Conservation (phyloP, 2,888 invertebrate species). For the Harpagoxenus sublaevis region DNA sequence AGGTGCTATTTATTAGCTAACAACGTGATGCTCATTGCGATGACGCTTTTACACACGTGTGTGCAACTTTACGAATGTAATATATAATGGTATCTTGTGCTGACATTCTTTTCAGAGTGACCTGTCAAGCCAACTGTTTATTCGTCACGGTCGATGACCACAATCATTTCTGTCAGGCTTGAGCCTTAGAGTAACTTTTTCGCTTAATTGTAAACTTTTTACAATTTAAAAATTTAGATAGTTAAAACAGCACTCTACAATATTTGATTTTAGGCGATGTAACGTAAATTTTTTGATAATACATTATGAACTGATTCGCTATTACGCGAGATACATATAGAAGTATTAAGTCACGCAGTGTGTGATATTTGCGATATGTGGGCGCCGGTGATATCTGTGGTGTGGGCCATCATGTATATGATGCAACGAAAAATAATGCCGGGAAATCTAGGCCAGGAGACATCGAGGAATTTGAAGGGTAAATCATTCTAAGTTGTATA, state of each 20-base stretch:
- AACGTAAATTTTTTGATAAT: not conserved
- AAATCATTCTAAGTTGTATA: slow-evolving; percentile 36
- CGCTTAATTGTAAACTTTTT: not conserved
- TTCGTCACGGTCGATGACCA: slow-evolving; percentile 61
- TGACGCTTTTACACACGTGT: not conserved
- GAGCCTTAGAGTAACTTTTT: slow-evolving; percentile 32
- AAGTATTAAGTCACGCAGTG: slow-evolving; percentile 15
- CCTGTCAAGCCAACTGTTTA: slow-evolving; percentile 45
- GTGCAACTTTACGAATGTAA: slow-evolving; percentile 1
- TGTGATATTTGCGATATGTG: slow-evolving; percentile 73
- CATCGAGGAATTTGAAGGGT: slow-evolving; percentile 55
- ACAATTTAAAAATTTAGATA: not conserved
- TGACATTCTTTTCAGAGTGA: slow-evolving; percentile 55
- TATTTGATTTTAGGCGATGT: not conserved
- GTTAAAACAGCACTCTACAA: not conserved
- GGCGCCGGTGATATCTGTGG: slow-evolving; percentile 77
- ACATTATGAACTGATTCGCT: not conserved
- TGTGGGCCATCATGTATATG: slow-evolving; percentile 78
- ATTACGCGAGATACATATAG: not conserved
- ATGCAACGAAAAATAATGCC: slow-evolving; percentile 70
- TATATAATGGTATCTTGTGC: slow-evolving; percentile 46
- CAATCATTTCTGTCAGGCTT: slow-evolving; percentile 8
- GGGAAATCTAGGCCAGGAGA: slow-evolving; percentile 37
- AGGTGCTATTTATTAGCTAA: not conserved
- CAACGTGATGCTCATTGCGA: not conserved